Evolutionary conservation across 2,113 vertebrate genomes (phyloP).

Genomic region (Colossoma macropomum): DNA sequence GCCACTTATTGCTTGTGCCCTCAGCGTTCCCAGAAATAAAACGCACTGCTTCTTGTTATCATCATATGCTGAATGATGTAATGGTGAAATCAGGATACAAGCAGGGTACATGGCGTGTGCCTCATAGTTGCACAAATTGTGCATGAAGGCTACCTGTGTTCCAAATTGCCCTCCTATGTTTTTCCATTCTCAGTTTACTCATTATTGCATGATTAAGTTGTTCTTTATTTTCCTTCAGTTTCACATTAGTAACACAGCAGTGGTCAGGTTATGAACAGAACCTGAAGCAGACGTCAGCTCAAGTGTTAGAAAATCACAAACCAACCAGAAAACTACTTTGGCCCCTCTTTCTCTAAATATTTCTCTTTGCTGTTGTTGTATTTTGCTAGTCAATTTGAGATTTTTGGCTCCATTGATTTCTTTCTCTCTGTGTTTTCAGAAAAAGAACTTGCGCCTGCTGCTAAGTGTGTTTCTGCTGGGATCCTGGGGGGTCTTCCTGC

Average conservation of each 20-base stretch:
- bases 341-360: slow-evolving; percentile 2
- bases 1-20: background rate
- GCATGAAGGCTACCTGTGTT: slow-evolving; percentile 46
- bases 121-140: slow-evolving; percentile 26
- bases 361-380: background rate
- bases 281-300: slow-evolving; percentile 20
- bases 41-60: slow-evolving; percentile 26
- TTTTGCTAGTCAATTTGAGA: background rate
- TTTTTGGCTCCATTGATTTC: slow-evolving; percentile 49
- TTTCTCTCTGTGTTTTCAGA: slow-evolving; percentile 70
- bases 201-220: slow-evolving; percentile 20
- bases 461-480: slow-evolving; percentile 87
- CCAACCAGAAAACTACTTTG: slow-evolving; percentile 46
- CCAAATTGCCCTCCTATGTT: slow-evolving; percentile 48
- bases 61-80: slow-evolving; percentile 41
- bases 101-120: slow-evolving; percentile 20
- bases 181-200: slow-evolving; percentile 24
- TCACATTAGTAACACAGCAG: slow-evolving; percentile 24
- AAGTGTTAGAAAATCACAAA: slow-evolving; percentile 47
- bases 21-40: slow-evolving; percentile 19
- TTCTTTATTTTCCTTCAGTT: slow-evolving; percentile 4
- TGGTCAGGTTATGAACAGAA: slow-evolving; percentile 32
- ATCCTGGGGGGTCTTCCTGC: slow-evolving; percentile 85
- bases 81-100: slow-evolving; percentile 27
- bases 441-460: slow-evolving; percentile 86